These are phyloP conservation scores for Aphelinus certus DNA, from an alignment of 1,140 invertebrate species.

Conservation along the genomic window DNA sequence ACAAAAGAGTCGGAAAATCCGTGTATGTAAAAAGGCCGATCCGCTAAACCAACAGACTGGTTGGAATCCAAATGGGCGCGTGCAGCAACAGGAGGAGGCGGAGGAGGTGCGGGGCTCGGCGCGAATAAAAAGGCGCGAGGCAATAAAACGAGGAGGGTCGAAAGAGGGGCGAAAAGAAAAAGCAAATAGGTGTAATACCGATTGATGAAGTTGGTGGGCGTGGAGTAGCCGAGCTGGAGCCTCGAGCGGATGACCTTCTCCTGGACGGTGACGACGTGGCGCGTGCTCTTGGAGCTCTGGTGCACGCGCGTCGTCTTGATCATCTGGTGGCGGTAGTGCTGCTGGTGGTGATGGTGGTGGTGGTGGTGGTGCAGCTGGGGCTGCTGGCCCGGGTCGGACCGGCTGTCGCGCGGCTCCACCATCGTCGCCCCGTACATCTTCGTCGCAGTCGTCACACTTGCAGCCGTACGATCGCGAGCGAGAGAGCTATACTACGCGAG, in stretches of 20 bases:
- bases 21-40: no score
- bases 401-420: conserved; percentile 58
- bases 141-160: no score
- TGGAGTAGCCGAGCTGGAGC: conserved; percentile 63
- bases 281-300: conserved; percentile 54
- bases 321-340: conserved; percentile 61
- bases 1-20: no score
- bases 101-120: no score
- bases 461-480: conserved; percentile 4
- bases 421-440: conserved; percentile 58
- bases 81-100: no score
- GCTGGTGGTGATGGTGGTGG: conserved; percentile 48
- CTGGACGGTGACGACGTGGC: conserved; percentile 62
- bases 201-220: conserved; percentile 64
- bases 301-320: conserved; percentile 61
- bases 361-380: conserved; percentile 9
- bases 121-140: no score
- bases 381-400: conserved; percentile 1
- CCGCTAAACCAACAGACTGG: no score
- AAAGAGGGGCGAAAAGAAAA: not conserved
- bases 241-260: conserved; percentile 64
- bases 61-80: no score
- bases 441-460: not conserved
- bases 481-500: not conserved
- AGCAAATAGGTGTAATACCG: conserved; percentile 52